Evolutionary conservation across 53 echinoderm and acorn worm species (phyloP).

Genomic region (Apostichopus leukothele): DNA sequence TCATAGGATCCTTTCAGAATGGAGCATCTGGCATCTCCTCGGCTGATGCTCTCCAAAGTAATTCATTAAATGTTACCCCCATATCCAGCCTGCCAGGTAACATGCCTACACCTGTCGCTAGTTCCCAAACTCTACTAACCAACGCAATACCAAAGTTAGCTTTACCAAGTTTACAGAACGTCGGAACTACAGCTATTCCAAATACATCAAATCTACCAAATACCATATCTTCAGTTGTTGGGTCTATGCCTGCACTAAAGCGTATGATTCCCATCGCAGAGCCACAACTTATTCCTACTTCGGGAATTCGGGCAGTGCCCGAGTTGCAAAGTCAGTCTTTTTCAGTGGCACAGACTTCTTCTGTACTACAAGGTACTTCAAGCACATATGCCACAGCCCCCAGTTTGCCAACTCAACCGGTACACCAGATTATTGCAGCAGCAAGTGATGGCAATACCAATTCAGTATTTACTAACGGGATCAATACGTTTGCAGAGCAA

Average conservation of each 20-base stretch:
- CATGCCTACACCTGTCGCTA: neutral
- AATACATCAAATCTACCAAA: neutral
- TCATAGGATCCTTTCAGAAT: neutral
- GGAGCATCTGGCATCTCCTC: neutral
- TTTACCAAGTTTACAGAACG: neutral
- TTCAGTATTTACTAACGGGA: neutral
- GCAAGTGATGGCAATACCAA: neutral
- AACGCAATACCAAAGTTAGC: neutral
- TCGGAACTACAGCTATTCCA: neutral
- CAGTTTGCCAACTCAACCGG: neutral
- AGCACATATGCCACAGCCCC: too few relatives aligned
- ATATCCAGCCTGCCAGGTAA: neutral
- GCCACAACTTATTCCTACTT: neutral
- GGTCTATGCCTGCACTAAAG: neutral
- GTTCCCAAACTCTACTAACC: neutral
- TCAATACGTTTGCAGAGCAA: conserved; percentile 6
- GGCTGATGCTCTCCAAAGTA: neutral
- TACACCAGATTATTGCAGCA: neutral
- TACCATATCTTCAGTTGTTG: neutral
- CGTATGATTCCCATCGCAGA: neutral
- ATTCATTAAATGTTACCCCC: neutral
- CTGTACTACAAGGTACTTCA: neutral
- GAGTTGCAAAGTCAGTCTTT: too few relatives aligned
- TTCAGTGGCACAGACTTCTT: too few relatives aligned
- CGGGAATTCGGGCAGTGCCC: neutral